Conservation (phyloP, 2,888 invertebrate species). For the Eledona agricola region DNA sequence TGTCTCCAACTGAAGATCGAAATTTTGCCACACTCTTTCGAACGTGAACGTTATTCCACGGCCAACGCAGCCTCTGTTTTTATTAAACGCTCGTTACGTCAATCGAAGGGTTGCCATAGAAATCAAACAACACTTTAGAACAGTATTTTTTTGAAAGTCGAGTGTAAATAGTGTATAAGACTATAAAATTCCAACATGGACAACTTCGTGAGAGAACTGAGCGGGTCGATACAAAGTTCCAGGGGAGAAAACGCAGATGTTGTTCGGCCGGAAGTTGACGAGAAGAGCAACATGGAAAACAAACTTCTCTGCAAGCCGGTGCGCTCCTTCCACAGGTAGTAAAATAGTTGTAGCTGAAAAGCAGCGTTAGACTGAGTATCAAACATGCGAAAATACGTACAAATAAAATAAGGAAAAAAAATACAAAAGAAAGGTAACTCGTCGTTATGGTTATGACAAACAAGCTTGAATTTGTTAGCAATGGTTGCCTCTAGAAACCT, state of each 20-base stretch:
- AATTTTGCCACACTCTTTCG: no score
- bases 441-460: no score
- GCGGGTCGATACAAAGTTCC: no score
- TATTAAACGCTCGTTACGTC: neutral
- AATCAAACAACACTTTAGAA: conserved; percentile 11
- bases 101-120: conserved; percentile 3
- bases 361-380: neutral
- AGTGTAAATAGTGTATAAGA: conserved; percentile 6
- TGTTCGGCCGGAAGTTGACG: conserved; percentile 1
- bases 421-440: no score
- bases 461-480: no score
- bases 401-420: no score
- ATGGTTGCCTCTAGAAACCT: no score
- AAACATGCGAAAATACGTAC: conserved; percentile 4
- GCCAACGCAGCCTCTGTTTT: no score
- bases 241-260: no score
- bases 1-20: no score
- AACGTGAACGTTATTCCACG: no score
- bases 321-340: conserved; percentile 18
- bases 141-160: conserved; percentile 4
- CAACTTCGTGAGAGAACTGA: no score
- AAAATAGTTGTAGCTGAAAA: neutral
- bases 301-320: conserved; percentile 29
- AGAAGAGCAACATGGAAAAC: conserved; percentile 7
- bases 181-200: conserved; percentile 7